Evolutionary conservation across 2,888 invertebrate species (phyloP).

Genomic region (Melinaea menophilus): DNA sequence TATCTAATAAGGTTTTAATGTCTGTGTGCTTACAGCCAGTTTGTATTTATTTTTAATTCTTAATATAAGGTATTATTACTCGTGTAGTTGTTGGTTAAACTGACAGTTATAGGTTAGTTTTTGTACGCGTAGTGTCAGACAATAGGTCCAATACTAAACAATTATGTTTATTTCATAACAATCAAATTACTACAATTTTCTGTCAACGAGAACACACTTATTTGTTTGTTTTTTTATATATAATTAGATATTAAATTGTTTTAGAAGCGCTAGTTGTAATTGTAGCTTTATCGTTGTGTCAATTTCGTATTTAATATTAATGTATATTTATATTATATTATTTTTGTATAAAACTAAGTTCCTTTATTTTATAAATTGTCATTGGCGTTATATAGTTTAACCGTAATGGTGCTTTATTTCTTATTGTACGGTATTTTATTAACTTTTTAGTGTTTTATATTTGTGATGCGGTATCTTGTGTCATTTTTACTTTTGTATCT

Average conservation of each 20-base stretch:
- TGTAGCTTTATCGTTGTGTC: conserved; percentile 31
- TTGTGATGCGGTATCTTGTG: conserved; percentile 42
- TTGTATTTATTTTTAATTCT: conserved; percentile 7
- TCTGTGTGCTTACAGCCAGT: neutral
- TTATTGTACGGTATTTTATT: conserved; percentile 4
- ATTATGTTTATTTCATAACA: neutral
- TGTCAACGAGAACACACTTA: neutral
- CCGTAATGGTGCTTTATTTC: conserved; percentile 11
- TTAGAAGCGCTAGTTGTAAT: conserved; percentile 16
- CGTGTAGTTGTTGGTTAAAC: conserved; percentile 35
- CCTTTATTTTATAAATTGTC: conserved; percentile 18
- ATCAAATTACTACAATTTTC: neutral
- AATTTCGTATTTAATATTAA: conserved; percentile 32
- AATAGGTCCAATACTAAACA: neutral
- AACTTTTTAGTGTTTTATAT: conserved; percentile 8
- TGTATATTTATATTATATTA: conserved; percentile 16
- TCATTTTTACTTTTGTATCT: conserved; percentile 34
- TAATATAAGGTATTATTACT: conserved; percentile 22
- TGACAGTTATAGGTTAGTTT: conserved; percentile 33
- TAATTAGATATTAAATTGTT: conserved; percentile 6
- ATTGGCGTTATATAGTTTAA: conserved; percentile 18
- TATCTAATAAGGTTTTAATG: too few species aligned
- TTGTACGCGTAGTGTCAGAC: conserved; percentile 37
- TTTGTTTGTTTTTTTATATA: neutral
- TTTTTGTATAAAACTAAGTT: conserved; percentile 25